Percentiles rank a stretch among this genome's conserved stretches.
Evolutionary conservation across 2,888 invertebrate species (phyloP).

Genomic region (Allygus modestus): DNA sequence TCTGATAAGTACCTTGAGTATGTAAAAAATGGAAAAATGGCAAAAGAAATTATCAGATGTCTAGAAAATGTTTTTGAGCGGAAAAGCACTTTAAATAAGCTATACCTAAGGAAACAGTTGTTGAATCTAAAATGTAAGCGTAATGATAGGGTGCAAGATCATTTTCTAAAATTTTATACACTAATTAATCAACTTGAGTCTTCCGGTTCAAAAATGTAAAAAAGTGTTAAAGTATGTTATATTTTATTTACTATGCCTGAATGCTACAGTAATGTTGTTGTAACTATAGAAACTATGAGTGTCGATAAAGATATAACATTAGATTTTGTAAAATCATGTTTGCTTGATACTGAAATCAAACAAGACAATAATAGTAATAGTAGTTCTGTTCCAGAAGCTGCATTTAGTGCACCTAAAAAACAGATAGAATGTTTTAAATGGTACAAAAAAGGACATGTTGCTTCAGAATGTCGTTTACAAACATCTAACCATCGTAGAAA

Average conservation of each 20-base stretch:
- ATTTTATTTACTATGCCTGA: conserved; percentile 60
- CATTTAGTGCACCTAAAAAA: not conserved
- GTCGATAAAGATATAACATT: conserved; percentile 55
- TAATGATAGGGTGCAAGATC: conserved; percentile 20
- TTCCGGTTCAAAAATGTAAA: conserved; percentile 59
- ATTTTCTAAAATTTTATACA: conserved; percentile 35
- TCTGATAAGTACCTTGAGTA: conserved; percentile 15
- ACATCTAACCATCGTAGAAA: not conserved
- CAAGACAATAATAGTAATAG: no score
- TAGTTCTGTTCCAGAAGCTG: not conserved
- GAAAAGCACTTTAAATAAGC: conserved; percentile 41
- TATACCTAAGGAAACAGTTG: conserved; percentile 34
- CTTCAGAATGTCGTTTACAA: conserved; percentile 6
- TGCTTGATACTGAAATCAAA: conserved; percentile 48
- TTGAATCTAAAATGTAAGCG: conserved; percentile 29
- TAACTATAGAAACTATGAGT: conserved; percentile 62
- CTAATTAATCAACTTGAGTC: conserved; percentile 14
- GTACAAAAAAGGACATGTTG: conserved; percentile 28
- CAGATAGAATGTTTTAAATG: conserved; percentile 52
- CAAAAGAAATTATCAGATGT: conserved; percentile 6
- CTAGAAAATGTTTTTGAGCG: conserved; percentile 54
- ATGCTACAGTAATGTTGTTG: conserved; percentile 53
- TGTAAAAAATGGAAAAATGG: conserved; percentile 22
- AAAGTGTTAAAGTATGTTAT: conserved; percentile 61
- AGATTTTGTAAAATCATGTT: conserved; percentile 63